A percentile compares a stretch with the other conserved stretches of the same genome.
These are phyloP conservation scores for Apis cerana DNA, from an alignment of 1,140 invertebrate genomes.

Conservation along the genomic window DNA sequence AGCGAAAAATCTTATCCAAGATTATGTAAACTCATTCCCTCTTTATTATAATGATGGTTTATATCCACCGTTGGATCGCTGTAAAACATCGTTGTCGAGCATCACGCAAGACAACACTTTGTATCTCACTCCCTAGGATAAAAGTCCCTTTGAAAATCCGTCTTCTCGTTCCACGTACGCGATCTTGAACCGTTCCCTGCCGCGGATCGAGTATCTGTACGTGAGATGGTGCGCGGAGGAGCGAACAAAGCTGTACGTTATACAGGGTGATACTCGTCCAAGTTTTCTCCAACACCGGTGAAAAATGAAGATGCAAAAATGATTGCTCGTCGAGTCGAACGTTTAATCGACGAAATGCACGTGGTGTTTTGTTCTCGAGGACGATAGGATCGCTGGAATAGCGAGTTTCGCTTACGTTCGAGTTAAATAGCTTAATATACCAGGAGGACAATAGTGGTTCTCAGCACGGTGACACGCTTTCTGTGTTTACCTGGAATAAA, in stretches of 20 bases:
- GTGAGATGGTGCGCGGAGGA: conserved; percentile 23
- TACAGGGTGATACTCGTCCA: neutral
- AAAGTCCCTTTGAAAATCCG: conserved; percentile 17
- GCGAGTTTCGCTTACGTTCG: conserved; percentile 51
- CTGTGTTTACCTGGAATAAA: too few species aligned
- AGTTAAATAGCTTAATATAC: conserved; percentile 53
- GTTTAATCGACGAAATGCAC: conserved; percentile 38
- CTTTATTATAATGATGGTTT: neutral
- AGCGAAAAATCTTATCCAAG: neutral
- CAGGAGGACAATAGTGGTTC: conserved; percentile 20
- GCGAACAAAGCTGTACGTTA: conserved; percentile 29
- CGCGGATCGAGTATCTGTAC: conserved; percentile 31
- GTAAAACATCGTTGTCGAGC: neutral
- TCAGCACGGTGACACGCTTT: conserved; percentile 11
- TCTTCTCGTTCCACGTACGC: neutral
- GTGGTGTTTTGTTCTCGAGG: conserved; percentile 24
- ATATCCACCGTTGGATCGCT: too few species aligned
- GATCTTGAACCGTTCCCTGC: conserved; percentile 17
- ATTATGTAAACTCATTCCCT: neutral
- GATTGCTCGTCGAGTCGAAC: neutral
- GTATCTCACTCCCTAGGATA: neutral
- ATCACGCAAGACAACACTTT: neutral
- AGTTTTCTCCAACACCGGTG: neutral
- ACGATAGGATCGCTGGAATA: conserved; percentile 41
- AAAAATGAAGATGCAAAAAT: conserved; percentile 9